Evolutionary conservation across 2,113 vertebrate genomes (phyloP).

Genomic region (Chrysochloris asiatica): DNA sequence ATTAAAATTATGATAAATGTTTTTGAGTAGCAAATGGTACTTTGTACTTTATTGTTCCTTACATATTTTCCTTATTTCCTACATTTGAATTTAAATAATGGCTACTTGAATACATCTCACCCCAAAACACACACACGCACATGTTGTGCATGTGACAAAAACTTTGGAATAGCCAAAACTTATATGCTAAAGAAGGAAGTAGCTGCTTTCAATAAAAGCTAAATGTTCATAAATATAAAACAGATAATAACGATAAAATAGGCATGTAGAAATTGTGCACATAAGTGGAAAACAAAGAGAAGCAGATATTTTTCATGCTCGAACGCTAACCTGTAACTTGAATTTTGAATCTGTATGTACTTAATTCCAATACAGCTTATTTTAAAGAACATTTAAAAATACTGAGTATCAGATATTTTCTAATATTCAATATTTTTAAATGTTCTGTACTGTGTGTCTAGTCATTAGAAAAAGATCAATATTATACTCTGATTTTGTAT

Average conservation of each 20-base stretch:
- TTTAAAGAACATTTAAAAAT: too few species aligned
- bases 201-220: background rate
- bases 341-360: background rate
- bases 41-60: too few species aligned
- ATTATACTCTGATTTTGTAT: background rate
- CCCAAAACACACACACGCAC: background rate
- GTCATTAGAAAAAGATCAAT: background rate
- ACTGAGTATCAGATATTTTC: too few species aligned
- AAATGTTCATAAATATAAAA: background rate
- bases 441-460: background rate
- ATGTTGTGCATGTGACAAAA: background rate
- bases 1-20: background rate
- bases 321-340: background rate
- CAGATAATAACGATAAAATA: background rate
- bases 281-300: constrained; percentile 13
- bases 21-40: background rate
- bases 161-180: background rate
- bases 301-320: background rate
- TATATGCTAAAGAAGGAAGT: background rate
- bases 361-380: constrained; percentile 33
- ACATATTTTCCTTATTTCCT: background rate
- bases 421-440: background rate
- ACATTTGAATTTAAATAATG: background rate
- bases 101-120: background rate
- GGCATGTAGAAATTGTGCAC: background rate